Base-by-base conservation (phyloP, 2,888 invertebrate species). In the Hydraecia micacea region DNA sequence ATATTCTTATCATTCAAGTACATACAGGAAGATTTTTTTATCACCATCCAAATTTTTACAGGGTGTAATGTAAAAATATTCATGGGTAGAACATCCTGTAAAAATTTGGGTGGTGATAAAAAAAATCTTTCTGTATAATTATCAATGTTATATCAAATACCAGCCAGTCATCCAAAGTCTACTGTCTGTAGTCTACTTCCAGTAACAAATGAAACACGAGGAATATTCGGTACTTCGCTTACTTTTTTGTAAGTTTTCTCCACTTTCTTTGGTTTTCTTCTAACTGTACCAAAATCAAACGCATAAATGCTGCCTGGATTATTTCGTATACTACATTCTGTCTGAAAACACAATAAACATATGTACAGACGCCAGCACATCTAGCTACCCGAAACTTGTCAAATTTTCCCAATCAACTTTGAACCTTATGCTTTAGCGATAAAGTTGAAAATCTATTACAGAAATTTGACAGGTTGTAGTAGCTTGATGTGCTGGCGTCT, bases 161-260 rank as follows among this genome's bases (percentile, higher is more conserved):
- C 32, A 71, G 58, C 63, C 28, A 70, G 65, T 91, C 90, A 95
- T 76, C 97, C 97, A 86, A 97, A 96, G 80, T 97, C 97, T 36
- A 97, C 94, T 88, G 97, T 97, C 87, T 97, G 97, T 77, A 97
- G 90, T 88, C 95, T 95, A 88, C 96, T 97, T 13, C 97, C 97
- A 52, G 97, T 95, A 36, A 97, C 97, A 88, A 97, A 97, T 13
- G 97, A 96, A 15, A 97, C 94, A 81, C 97, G 97, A 21, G 97
- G 97, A 25, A 97, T 91, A 42, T 90, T 91, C 36, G 93, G 92
- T 75, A 95, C 89, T 89, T 96, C 96, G 69, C 93, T 94, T 32
- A 93, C 91, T 93, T 89, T 94, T 91, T 94, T 94, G 85, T 93
- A 94, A 4, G 93, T 93, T 2, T 93, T 92, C 11, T 90, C 86